Conservation (phyloP, 1,140 invertebrate species). For the Neotoxoptera formosana region DNA sequence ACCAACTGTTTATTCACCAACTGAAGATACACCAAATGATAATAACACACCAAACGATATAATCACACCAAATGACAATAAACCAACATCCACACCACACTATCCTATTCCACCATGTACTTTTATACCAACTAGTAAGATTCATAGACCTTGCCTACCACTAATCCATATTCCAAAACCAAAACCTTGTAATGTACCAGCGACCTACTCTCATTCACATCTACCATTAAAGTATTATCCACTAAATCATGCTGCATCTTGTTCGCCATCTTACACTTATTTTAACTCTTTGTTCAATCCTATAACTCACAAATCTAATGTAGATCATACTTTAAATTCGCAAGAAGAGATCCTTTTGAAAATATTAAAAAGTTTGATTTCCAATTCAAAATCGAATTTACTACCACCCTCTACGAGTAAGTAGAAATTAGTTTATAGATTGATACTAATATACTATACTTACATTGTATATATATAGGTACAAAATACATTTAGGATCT, state of each 20-base stretch:
- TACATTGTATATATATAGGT: neutral
- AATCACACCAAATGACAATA: neutral
- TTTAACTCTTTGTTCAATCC: neutral
- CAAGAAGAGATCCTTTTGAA: neutral
- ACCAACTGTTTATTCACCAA: neutral
- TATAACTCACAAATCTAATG: neutral
- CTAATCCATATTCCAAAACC: neutral
- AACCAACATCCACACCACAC: neutral
- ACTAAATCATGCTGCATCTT: neutral
- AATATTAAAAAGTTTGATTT: neutral
- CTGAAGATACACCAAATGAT: neutral
- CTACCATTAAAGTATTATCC: neutral
- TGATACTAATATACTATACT: neutral
- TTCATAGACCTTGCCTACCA: neutral
- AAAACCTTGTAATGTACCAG: neutral
- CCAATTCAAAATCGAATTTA: neutral
- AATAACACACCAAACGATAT: neutral
- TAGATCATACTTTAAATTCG: neutral
- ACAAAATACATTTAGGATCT: no score
- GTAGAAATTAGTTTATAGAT: neutral
- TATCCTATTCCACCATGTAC: neutral
- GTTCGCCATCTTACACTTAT: neutral
- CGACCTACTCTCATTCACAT: neutral
- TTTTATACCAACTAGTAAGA: neutral
- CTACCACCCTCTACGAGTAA: neutral